Evolutionary conservation across 1,140 invertebrate species (phyloP).

Genomic region (Sitobion miscanthi): DNA sequence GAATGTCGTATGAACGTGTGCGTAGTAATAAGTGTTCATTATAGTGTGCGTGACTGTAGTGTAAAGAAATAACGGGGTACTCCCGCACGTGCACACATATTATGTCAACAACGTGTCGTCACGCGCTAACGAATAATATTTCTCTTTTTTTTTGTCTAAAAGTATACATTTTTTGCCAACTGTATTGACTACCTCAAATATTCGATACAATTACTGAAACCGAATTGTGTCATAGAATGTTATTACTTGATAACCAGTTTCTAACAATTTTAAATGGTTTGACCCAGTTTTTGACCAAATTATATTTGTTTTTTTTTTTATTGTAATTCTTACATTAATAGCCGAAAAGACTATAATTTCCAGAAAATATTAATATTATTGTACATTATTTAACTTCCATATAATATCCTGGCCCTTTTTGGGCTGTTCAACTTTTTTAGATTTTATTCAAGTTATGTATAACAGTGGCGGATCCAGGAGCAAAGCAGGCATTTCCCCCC

Average conservation of each 20-base stretch:
- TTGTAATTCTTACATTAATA: too few relatives aligned
- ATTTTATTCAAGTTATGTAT: too few relatives aligned
- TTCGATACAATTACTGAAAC: not conserved
- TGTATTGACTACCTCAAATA: not conserved
- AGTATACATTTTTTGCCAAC: not conserved
- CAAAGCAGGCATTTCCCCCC: too few relatives aligned
- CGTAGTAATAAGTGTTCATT: not conserved
- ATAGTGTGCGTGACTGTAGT: not conserved
- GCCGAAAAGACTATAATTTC: too few relatives aligned
- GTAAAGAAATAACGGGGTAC: not conserved
- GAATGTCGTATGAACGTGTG: not conserved
- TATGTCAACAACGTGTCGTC: not conserved
- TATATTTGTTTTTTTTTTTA: too few relatives aligned
- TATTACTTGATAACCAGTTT: not conserved
- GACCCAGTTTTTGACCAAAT: too few relatives aligned
- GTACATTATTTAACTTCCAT: too few relatives aligned
- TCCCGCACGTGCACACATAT: not conserved
- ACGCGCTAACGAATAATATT: not conserved
- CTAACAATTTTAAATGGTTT: not conserved
- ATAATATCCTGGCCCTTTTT: too few relatives aligned
- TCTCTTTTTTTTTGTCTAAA: not conserved
- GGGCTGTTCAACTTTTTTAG: too few relatives aligned
- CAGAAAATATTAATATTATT: too few relatives aligned
- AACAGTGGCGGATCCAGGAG: too few relatives aligned
- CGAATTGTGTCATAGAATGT: not conserved